Evolutionary conservation across 2,113 vertebrate species (phyloP).

Genomic region (Alligator sinensis): DNA sequence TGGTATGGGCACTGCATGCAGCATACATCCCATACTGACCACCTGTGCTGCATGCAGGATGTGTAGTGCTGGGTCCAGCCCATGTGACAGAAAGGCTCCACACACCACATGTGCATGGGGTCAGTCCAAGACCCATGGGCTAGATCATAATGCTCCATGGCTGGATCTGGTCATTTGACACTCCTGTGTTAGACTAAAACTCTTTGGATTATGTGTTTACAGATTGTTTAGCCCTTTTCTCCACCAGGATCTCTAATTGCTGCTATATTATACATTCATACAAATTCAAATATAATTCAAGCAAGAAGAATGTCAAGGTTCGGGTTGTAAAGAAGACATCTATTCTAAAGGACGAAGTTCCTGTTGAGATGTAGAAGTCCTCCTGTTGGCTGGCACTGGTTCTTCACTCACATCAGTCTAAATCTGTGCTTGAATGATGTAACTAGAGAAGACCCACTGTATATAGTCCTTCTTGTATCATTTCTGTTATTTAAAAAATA

Average conservation of each 20-base stretch:
- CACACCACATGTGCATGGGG: too few species aligned
- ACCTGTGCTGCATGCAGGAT: too few species aligned
- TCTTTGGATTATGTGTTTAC: not conserved
- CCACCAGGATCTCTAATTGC: not conserved
- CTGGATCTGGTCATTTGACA: too few species aligned
- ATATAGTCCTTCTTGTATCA: not conserved
- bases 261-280: not conserved
- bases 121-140: too few species aligned
- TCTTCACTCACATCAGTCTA: not conserved
- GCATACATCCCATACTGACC: too few species aligned
- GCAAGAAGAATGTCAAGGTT: not conserved
- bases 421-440: not conserved
- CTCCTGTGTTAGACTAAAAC: not conserved
- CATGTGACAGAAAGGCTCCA: too few species aligned
- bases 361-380: not conserved
- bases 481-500: not conserved
- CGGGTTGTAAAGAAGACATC: not conserved
- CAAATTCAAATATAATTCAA: not conserved
- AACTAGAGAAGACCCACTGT: accelerated
- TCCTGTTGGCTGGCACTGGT: not conserved
- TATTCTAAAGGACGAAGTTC: not conserved
- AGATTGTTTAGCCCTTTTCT: not conserved
- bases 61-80: too few species aligned
- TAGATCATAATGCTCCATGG: too few species aligned
- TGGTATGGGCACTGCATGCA: too few species aligned